Evolutionary conservation across 2,113 vertebrate genomes (phyloP).

Genomic region (Chamaetylas fuelleborni): DNA sequence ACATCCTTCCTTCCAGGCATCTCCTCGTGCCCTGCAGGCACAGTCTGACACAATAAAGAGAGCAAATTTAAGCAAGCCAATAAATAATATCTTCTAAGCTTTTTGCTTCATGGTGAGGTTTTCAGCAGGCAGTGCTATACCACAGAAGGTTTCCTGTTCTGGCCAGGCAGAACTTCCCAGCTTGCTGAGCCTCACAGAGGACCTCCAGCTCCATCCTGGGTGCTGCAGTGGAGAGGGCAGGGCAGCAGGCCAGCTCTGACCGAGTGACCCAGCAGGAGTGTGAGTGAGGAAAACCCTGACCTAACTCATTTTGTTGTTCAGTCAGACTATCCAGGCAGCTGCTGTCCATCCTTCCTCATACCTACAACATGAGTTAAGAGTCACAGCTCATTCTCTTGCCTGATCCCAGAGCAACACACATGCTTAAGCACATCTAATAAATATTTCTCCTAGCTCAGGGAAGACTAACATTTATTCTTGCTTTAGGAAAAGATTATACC

Average conservation of each 20-base stretch:
- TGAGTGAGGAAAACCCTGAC: neutral
- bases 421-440: neutral
- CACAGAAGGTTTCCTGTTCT: neutral
- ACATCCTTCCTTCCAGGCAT: neutral
- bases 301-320: neutral
- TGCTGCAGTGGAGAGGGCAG: neutral
- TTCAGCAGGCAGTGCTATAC: neutral
- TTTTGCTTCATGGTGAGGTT: neutral
- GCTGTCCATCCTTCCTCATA: neutral
- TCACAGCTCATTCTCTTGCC: neutral
- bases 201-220: accelerated
- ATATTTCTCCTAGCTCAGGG: neutral
- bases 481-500: neutral
- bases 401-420: neutral
- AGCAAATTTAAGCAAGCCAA: neutral
- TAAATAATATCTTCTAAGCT: neutral
- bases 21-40: neutral
- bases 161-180: neutral
- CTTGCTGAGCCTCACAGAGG: neutral
- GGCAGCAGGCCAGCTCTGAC: neutral
- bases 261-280: neutral
- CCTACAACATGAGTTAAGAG: neutral
- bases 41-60: neutral
- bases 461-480: neutral
- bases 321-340: neutral